Percentiles rank a stretch among this genome's conserved stretches.
Evolutionary conservation across 2,888 invertebrate species (phyloP).

Genomic region (Xiphydria camelus): DNA sequence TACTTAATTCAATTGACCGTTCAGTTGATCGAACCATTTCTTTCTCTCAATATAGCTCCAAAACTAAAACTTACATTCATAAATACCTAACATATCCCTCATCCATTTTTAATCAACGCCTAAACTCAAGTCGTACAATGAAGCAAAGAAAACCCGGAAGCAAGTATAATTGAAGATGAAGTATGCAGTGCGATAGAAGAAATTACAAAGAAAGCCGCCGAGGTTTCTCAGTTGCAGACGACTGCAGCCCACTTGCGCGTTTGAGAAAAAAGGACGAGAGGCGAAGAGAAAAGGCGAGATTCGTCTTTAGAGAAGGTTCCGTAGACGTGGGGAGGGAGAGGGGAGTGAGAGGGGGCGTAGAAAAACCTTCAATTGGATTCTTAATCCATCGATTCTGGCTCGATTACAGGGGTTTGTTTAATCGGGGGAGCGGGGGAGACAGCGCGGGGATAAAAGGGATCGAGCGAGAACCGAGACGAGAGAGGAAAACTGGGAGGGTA

Average conservation of each 20-base stretch:
- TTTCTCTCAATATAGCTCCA: too few species aligned
- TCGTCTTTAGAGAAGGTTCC: not conserved
- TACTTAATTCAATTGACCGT: too few species aligned
- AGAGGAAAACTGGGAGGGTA: constrained; percentile 13
- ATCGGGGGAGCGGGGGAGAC: constrained; percentile 20
- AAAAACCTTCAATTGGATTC: constrained; percentile 21
- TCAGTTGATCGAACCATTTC: too few species aligned
- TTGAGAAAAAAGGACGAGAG: not conserved
- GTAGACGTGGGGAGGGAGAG: constrained; percentile 7
- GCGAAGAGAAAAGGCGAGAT: not conserved
- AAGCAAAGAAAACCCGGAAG: too few species aligned
- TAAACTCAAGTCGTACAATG: too few species aligned
- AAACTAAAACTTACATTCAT: too few species aligned
- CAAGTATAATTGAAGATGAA: too few species aligned
- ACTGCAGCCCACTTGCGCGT: not conserved
- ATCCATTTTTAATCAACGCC: too few species aligned
- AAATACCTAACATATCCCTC: too few species aligned
- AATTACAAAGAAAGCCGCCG: too few species aligned
- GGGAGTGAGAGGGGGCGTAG: constrained; percentile 5
- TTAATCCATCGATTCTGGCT: constrained; percentile 43
- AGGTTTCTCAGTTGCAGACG: too few species aligned
- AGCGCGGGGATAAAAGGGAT: constrained; percentile 2
- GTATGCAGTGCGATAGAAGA: too few species aligned
- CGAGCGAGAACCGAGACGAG: constrained; percentile 8
- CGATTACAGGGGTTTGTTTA: constrained; percentile 38